phyloP scores from a whole-genome alignment of 2,113 vertebrate species.

The Solea senegalensis region DNA sequence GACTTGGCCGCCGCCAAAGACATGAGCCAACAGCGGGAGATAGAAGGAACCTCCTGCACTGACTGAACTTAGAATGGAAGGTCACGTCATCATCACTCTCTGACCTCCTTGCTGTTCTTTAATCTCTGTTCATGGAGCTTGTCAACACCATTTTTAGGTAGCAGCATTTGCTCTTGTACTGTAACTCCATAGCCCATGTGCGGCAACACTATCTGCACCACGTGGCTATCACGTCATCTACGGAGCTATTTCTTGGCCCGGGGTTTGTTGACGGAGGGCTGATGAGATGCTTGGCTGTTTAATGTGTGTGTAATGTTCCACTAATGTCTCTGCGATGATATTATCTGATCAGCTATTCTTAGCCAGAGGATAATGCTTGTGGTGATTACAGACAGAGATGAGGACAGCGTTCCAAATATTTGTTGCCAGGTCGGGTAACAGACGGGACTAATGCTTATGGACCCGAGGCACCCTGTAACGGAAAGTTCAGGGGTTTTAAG shows the following conservation, averaged over 20 bases:
- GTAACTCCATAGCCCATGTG: constrained; percentile 24
- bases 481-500: constrained; percentile 52
- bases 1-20: too few relatives aligned
- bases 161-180: constrained; percentile 49
- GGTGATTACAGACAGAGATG: constrained; percentile 58
- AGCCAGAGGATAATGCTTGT: constrained; percentile 48
- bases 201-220: constrained; percentile 45
- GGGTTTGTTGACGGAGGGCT: constrained; percentile 60
- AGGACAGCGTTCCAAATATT: constrained; percentile 55
- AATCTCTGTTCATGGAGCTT: constrained; percentile 33
- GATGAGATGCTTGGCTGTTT: constrained; percentile 63
- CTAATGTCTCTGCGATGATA: constrained; percentile 66
- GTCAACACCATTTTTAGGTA: constrained; percentile 67
- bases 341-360: constrained; percentile 75
- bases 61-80: constrained; percentile 11
- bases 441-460: constrained; percentile 26
- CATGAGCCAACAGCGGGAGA: not conserved
- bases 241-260: constrained; percentile 53
- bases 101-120: constrained; percentile 28
- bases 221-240: constrained; percentile 55
- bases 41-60: not conserved
- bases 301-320: constrained; percentile 71
- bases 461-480: constrained; percentile 23
- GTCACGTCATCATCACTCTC: constrained; percentile 26
- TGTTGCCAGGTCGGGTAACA: constrained; percentile 38